Evolutionary conservation across 2,113 vertebrate genomes (phyloP).

Genomic region (Esox niger): DNA sequence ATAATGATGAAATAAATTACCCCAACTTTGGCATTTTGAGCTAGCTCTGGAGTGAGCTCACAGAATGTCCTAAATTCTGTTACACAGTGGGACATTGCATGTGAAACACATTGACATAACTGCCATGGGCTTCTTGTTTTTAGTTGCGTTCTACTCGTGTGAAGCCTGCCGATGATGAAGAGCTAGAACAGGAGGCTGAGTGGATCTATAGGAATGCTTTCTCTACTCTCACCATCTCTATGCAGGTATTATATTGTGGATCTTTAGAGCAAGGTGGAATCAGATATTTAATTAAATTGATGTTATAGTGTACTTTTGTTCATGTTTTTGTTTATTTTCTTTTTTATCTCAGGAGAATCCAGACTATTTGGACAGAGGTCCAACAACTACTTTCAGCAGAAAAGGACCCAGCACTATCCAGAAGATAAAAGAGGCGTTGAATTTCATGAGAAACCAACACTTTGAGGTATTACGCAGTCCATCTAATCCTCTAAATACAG

Average conservation of each 20-base stretch:
- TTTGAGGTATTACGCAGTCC: constrained; percentile 83
- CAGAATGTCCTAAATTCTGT: no score
- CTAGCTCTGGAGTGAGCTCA: no score
- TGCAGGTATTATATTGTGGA: constrained; percentile 80
- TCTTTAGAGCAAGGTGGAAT: not conserved
- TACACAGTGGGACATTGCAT: not conserved
- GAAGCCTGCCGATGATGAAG: constrained; percentile 92
- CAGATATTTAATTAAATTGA: not conserved
- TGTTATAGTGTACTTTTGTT: not conserved
- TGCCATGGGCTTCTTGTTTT: constrained; percentile 6
- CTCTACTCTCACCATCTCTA: constrained; percentile 93
- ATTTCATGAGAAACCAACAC: constrained; percentile 98
- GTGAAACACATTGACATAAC: not conserved
- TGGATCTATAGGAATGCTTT: constrained; percentile 99
- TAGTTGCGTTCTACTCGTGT: constrained; percentile 90
- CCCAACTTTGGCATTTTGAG: no score
- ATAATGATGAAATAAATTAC: no score
- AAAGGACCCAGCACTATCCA: constrained; percentile 96
- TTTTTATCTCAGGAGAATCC: constrained; percentile 80
- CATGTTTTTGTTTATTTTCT: not conserved
- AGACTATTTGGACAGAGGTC: constrained; percentile 91
- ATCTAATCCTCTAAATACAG: not conserved
- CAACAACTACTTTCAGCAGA: constrained; percentile 89
- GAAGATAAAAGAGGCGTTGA: constrained; percentile 96
- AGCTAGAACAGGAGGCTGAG: constrained; percentile 96